phyloP scores from a whole-genome alignment of 2,113 vertebrate species.

The Cebus imitator region DNA sequence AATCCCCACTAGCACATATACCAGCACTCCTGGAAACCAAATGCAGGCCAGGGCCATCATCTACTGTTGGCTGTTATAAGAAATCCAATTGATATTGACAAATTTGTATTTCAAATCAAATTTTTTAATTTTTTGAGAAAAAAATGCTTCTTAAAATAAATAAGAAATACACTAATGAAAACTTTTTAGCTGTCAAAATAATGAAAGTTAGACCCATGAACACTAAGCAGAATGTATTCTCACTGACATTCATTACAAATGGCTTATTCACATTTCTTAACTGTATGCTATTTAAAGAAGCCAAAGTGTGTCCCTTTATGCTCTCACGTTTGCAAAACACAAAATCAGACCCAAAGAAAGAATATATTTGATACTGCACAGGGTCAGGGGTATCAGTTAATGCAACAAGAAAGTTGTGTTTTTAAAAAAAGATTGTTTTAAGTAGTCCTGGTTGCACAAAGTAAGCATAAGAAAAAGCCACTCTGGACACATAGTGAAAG shows the following conservation, averaged over 20 bases:
- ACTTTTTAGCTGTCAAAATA: neutral
- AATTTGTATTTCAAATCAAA: neutral
- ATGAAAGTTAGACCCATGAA: neutral
- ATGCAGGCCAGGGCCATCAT: neutral
- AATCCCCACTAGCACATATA: neutral
- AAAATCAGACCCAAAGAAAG: neutral
- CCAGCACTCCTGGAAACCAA: neutral
- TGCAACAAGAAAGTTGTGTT: neutral
- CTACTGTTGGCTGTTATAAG: neutral
- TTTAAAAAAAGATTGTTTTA: neutral
- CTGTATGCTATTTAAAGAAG: neutral
- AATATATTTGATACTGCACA: neutral
- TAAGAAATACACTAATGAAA: neutral
- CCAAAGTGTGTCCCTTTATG: neutral
- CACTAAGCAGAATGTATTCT: neutral
- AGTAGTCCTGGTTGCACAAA: neutral
- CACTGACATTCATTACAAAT: neutral
- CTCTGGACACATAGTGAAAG: neutral
- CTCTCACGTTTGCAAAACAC: neutral
- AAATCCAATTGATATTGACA: neutral
- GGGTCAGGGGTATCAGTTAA: neutral
- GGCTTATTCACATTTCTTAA: neutral
- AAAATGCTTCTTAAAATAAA: neutral
- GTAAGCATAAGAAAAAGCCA: neutral
- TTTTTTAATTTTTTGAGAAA: constrained; percentile 20